Evolutionary conservation across 2,888 invertebrate genomes (phyloP).

Genomic region (Cephonodes hylas): DNA sequence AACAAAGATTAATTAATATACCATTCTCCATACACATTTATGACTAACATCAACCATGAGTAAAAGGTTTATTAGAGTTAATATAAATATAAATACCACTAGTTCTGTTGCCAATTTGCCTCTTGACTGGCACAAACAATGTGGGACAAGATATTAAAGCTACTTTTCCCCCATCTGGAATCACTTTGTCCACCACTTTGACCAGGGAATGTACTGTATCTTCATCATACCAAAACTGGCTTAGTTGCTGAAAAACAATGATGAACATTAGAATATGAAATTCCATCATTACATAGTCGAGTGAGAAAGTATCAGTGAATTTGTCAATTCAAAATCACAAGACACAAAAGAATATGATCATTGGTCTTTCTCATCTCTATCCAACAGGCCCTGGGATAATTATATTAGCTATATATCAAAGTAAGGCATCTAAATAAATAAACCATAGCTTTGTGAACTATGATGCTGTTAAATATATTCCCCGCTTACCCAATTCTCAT

Average conservation of each 20-base stretch:
- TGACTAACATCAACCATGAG: too few species aligned
- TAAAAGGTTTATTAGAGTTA: too few species aligned
- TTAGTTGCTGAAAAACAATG: conserved; percentile 88
- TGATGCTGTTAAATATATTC: background rate
- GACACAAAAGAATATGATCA: too few species aligned
- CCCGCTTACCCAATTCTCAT: conserved; percentile 90
- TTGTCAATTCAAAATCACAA: too few species aligned
- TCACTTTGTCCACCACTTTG: conserved; percentile 81
- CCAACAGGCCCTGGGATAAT: too few species aligned
- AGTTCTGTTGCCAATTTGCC: conserved; percentile 63
- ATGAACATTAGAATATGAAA: background rate
- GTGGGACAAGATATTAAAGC: conserved; percentile 95
- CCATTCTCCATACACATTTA: too few species aligned
- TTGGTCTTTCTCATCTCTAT: too few species aligned
- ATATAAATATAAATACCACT: conserved; percentile 59
- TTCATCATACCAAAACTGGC: conserved; percentile 98
- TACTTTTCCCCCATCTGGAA: conserved; percentile 82
- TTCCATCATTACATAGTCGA: too few species aligned
- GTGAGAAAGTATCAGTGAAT: too few species aligned
- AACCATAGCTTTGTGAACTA: background rate
- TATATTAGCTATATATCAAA: too few species aligned
- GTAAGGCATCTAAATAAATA: too few species aligned
- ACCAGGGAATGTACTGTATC: conserved; percentile 87
- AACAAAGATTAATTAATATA: too few species aligned
- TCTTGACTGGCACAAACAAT: conserved; percentile 85